Conservation (phyloP, 2,888 invertebrate genomes). For the Chalcosyrphus nemorum region DNA sequence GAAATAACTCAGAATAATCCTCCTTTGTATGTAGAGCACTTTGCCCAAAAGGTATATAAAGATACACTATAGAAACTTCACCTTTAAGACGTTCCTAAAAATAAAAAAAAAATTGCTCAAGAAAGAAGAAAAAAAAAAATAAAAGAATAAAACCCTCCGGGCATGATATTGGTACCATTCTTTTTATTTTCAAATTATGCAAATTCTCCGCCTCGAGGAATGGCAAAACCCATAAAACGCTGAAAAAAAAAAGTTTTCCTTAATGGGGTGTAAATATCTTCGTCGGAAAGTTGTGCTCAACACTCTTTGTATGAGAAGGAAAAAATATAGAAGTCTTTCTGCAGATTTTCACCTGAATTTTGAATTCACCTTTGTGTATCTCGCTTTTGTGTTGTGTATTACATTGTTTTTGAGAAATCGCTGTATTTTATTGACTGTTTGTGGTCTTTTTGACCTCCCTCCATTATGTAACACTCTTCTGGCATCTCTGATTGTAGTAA, state of each 20-base stretch:
- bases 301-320: constrained; percentile 46
- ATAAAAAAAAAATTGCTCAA: constrained; percentile 8
- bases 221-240: constrained; percentile 59
- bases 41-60: constrained; percentile 39
- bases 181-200: constrained; percentile 72
- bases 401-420: constrained; percentile 35
- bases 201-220: constrained; percentile 64
- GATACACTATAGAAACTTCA: constrained; percentile 37
- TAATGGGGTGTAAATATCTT: constrained; percentile 72
- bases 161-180: constrained; percentile 70
- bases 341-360: constrained; percentile 59
- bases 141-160: constrained; percentile 55
- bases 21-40: constrained; percentile 25
- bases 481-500: constrained; percentile 2
- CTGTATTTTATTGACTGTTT: constrained; percentile 61
- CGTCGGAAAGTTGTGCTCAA: constrained; percentile 55
- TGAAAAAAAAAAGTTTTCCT: constrained; percentile 65
- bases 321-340: constrained; percentile 32
- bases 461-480: constrained; percentile 8
- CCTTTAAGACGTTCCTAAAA: constrained; percentile 25
- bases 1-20: constrained; percentile 1
- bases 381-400: constrained; percentile 42
- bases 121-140: constrained; percentile 29
- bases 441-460: constrained; percentile 27
- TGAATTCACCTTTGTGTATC: constrained; percentile 34